phyloP scores from a whole-genome alignment of 1,140 invertebrate genomes.

The Pogonomyrmex barbatus region DNA sequence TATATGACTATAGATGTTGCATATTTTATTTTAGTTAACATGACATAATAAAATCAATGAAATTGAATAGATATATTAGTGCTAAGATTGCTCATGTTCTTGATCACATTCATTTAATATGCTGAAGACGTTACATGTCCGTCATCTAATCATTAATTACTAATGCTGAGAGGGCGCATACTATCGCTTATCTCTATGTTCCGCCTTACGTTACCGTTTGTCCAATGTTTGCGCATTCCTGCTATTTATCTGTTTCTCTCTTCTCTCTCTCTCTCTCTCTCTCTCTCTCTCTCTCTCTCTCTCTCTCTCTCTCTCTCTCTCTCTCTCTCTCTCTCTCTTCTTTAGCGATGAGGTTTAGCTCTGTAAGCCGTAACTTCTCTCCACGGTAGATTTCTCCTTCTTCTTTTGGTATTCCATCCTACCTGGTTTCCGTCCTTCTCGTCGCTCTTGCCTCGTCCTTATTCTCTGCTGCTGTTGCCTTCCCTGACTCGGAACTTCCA shows the following conservation, averaged over 20 bases:
- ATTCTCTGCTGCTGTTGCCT: conserved; percentile 22
- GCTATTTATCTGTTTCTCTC: conserved; percentile 39
- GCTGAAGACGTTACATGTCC: conserved; percentile 6
- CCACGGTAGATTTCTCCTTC: conserved; percentile 1
- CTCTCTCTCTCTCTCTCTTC: neutral
- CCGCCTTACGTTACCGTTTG: conserved; percentile 30
- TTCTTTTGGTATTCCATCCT: conserved; percentile 28
- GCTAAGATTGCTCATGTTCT: neutral
- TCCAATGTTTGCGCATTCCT: conserved; percentile 40
- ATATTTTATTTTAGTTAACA: neutral
- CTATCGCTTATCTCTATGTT: conserved; percentile 31
- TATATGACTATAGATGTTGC: neutral
- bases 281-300: no score
- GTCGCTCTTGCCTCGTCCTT: conserved; percentile 27
- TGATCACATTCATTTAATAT: neutral
- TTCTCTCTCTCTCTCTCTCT: neutral
- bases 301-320: neutral
- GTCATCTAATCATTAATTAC: conserved; percentile 41
- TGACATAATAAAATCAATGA: neutral
- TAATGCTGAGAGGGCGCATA: neutral
- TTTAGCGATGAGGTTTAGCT: conserved; percentile 4
- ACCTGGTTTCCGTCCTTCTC: conserved; percentile 40
- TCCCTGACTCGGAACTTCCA: conserved; percentile 28
- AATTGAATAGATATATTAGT: neutral
- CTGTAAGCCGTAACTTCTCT: conserved; percentile 17